Percentiles rank a stretch among this genome's conserved stretches.
Conservation (phyloP, 2,113 vertebrate species). For the Columbina picui region DNA sequence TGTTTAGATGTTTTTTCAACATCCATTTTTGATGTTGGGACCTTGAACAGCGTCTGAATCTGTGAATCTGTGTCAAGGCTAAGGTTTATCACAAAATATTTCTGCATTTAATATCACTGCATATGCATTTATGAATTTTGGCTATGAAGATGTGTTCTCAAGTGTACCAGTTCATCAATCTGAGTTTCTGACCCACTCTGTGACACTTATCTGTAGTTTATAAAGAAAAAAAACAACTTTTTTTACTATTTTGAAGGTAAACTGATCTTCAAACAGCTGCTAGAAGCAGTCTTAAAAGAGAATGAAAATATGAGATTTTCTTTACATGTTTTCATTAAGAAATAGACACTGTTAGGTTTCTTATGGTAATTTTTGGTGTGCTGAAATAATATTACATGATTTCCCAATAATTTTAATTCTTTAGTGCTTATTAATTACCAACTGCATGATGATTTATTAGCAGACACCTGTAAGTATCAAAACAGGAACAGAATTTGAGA, state of each 20-base stretch:
- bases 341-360: accelerated
- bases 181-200: not conserved
- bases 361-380: not conserved
- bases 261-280: not conserved
- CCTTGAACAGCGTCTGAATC: not conserved
- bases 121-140: not conserved
- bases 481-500: not conserved
- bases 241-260: not conserved
- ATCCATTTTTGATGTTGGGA: not conserved
- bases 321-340: not conserved
- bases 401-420: not conserved
- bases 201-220: not conserved
- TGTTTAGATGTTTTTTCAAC: not conserved
- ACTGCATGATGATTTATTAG: not conserved
- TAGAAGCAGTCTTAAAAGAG: not conserved
- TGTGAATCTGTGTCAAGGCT: not conserved
- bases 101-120: not conserved
- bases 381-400: not conserved
- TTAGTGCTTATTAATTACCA: not conserved
- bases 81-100: not conserved
- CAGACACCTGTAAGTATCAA: not conserved
- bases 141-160: not conserved
- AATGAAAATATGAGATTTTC: not conserved
- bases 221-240: not conserved
- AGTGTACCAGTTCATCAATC: not conserved